Base-by-base conservation (phyloP, 2,888 invertebrate genomes). In the Erebia ligea region DNA sequence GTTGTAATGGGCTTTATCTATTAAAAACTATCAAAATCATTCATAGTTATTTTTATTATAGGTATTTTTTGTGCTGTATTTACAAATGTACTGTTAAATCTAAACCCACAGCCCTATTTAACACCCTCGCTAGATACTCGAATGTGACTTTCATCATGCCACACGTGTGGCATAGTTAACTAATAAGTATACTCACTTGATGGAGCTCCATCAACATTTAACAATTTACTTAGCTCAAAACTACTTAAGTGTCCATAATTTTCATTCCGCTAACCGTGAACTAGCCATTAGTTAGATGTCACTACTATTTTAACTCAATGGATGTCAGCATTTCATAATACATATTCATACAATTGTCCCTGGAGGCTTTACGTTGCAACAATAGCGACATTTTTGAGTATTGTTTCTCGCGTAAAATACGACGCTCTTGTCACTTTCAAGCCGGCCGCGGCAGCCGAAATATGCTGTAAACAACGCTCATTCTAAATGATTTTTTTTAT, bases 331-430 rank as follows among this genome's bases (percentile, higher is more conserved):
- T 61, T 71, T 66, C 71, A 71, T 68, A 71, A 68, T 68, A 68
- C 68, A 71, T 71, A 68, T 54, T 67, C 50, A 65, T 58, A 63
- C 48, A 58, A 61, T 72, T 72, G 72, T 72, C 57, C 57, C 25
- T 13, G 56, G 68, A 62, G 40, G 69, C 68, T 68, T 73, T 66
- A 57, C 45, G 15, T 68, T 62, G 45, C 54, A 66, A 73, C 68
- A 66, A 66, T 68, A 63, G 63, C 21, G 40, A 61, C 50, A 66
- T 50, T 64, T 62, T 64, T 62, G 50, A n/a, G 66, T 61, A 67
- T 72, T 72, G 72, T 72, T 21, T 61, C 57, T 57, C 40, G 15
- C 48, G 59, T 72, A 67, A 72, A 69, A 69, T 69, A 72, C 66
- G 17, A 59, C 42, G 61, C 1, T 19, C 61, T 59, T 40, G 42